Evolutionary conservation across 2,888 invertebrate genomes (phyloP).

Genomic region (Lordiphosa fenestrarum): DNA sequence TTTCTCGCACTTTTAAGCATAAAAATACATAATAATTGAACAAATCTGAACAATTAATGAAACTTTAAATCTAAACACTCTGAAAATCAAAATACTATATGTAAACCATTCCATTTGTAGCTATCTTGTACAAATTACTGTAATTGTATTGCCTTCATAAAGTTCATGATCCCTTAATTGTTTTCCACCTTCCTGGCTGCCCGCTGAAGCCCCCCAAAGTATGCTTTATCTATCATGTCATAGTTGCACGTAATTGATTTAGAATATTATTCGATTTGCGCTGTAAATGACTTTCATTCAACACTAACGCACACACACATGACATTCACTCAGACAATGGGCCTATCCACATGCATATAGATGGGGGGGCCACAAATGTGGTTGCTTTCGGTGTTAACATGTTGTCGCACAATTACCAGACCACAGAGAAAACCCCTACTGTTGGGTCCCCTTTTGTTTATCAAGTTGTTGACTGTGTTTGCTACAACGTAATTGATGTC

Average conservation of each 20-base stretch:
- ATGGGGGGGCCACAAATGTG: constrained; percentile 37
- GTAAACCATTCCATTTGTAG: too few species aligned
- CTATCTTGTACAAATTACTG: too few species aligned
- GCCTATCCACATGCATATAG: constrained; percentile 2
- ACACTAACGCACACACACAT: constrained; percentile 15
- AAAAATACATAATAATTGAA: too few species aligned
- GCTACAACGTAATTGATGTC: constrained; percentile 63
- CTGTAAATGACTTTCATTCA: constrained; percentile 65
- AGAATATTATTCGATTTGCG: constrained; percentile 71
- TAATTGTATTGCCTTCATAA: too few species aligned
- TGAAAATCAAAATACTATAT: too few species aligned
- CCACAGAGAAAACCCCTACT: constrained; percentile 14
- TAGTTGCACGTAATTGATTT: constrained; percentile 66
- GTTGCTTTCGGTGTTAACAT: constrained; percentile 60
- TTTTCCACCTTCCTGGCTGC: too few species aligned
- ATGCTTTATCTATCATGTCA: constrained; percentile 45
- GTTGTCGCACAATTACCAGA: constrained; percentile 69
- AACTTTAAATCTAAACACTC: too few species aligned
- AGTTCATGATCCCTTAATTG: too few species aligned
- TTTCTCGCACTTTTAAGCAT: too few species aligned
- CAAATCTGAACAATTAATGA: too few species aligned
- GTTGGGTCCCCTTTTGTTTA: constrained; percentile 34
- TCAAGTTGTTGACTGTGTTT: constrained; percentile 37
- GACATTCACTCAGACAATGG: constrained; percentile 12
- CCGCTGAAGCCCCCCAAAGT: too few species aligned